Base-by-base conservation (phyloP, 1,140 invertebrate species). In the Neodiprion pinetum region DNA sequence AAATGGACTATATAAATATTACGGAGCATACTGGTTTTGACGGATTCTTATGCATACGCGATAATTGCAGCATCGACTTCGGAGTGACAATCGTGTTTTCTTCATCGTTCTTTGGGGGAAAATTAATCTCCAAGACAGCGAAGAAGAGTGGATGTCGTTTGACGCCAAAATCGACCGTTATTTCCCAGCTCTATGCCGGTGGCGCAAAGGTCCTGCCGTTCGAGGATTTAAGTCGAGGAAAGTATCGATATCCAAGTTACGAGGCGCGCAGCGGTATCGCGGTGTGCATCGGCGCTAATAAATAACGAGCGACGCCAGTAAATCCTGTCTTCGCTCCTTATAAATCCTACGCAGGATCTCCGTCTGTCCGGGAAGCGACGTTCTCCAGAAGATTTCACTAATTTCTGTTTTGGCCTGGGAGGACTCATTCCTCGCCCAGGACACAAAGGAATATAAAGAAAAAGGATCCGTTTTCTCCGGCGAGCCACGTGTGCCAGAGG, bases 171-270 rank as follows among this genome's bases (percentile, higher is more conserved):
- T 61, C 53, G 7, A 61, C 53, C n/a, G 11, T 17, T 7, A 61
- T 17, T 61, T 61, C 53, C n/a, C 28, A 40, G 28, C 28, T 40
- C 28, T 40, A 40, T 40, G 28, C 28, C 53, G 53, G 53, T 61
- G 53, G 53, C 9, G n/a, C 53, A 61, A 61, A 61, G n/a, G 11
- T 14, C 53, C 53, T 17, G 53, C 53, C 53, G 9, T 61, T 61
- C 53, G 11, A 17, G n/a, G 2, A 17, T 61, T 61, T 61, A 5
- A 14, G n/a, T 61, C 53, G 11, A 14, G 11, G 9, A 61, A 61
- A 12, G 53, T 61, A 61, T 61, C 53, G 53, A 61, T 61, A 61
- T 17, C 53, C 53, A 61, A 61, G 53, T 61, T 61, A 61, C 53
- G 53, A 61, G 53, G 53, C 53, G 3, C 8, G 28, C 28, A 40